phyloP scores from a whole-genome alignment of 2,888 invertebrate genomes.

The Dyspetes luteomarginatus region DNA sequence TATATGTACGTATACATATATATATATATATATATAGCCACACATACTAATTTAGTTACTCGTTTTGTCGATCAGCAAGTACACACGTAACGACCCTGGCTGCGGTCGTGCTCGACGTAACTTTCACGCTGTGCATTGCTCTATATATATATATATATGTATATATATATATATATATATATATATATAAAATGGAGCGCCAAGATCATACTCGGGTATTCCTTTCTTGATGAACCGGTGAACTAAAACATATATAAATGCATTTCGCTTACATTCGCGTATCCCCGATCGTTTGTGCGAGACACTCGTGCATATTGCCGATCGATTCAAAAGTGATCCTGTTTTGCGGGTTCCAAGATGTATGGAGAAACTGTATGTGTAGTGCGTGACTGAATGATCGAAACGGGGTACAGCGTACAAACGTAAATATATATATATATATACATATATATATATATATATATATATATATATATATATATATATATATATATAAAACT shows the following conservation, averaged over 20 bases:
- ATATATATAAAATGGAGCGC: neutral
- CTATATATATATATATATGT: neutral
- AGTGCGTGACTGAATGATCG: slow-evolving; percentile 21
- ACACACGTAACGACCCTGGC: slow-evolving; percentile 37
- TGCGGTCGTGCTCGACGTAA: slow-evolving; percentile 45
- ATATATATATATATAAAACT: neutral
- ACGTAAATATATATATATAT: neutral
- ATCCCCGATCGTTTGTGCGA: neutral
- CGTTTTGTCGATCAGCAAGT: slow-evolving; percentile 15
- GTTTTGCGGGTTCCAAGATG: neutral
- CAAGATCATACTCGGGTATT: slow-evolving; percentile 21
- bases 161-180: neutral
- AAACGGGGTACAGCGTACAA: neutral
- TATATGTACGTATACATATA: neutral
- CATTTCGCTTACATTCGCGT: neutral
- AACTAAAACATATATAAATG: neutral
- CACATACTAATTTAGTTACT: neutral
- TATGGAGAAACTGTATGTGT: slow-evolving; percentile 12
- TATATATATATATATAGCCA: neutral
- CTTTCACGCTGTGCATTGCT: slow-evolving; percentile 41
- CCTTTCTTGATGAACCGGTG: slow-evolving; percentile 26
- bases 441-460: neutral
- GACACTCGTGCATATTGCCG: neutral
- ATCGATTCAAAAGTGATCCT: slow-evolving; percentile 14
- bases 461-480: neutral